These are phyloP conservation scores for Gallinago undulata DNA, from an alignment of 2,113 vertebrate species.

Conservation along the genomic window DNA sequence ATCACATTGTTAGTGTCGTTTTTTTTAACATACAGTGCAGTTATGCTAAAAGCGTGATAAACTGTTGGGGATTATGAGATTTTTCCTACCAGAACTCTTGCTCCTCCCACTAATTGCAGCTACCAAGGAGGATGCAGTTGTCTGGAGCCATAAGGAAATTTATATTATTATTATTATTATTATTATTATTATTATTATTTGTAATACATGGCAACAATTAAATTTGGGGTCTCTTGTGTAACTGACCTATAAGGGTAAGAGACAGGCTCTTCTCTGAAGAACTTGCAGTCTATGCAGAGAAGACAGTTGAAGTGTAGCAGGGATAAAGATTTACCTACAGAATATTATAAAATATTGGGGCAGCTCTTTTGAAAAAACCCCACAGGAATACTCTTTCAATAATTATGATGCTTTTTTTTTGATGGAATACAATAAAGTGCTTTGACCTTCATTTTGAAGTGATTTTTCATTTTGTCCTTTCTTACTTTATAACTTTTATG, in stretches of 20 bases:
- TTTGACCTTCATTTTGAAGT: neutral
- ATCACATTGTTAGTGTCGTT: neutral
- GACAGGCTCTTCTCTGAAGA: neutral
- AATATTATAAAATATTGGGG: neutral
- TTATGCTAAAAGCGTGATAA: neutral
- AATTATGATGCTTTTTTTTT: neutral
- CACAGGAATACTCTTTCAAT: neutral
- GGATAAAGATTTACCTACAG: neutral
- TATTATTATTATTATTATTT: neutral
- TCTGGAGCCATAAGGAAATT: neutral
- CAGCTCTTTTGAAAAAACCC: neutral
- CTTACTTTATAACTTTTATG: neutral
- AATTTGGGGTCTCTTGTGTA: neutral
- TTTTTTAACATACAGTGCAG: neutral
- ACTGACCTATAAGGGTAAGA: neutral
- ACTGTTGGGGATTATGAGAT: neutral
- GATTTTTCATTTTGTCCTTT: neutral
- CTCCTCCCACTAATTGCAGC: neutral
- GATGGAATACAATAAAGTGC: accelerated
- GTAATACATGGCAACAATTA: neutral
- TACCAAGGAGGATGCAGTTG: neutral
- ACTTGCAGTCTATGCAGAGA: neutral
- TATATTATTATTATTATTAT: neutral
- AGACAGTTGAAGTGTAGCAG: neutral
- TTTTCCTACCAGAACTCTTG: neutral